These are phyloP conservation scores for Dipodomys merriami DNA, from an alignment of 2,113 vertebrate species.

Conservation along the genomic window DNA sequence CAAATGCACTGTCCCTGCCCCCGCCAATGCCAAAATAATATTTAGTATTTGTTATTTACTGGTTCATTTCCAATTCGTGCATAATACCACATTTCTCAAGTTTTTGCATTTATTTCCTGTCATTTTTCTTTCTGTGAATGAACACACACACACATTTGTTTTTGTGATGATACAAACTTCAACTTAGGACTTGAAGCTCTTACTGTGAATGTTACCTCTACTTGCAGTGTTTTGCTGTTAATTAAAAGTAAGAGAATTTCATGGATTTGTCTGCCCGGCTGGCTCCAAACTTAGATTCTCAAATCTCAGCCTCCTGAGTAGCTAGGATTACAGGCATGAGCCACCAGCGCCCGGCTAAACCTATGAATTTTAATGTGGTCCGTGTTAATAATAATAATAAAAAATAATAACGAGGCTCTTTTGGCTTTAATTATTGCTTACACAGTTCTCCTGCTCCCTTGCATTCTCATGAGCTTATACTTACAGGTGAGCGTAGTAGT, in stretches of 20 bases:
- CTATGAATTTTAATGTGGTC: not conserved
- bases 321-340: too few relatives aligned
- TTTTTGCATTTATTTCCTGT: not conserved
- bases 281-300: too few relatives aligned
- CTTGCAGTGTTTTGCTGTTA: too few relatives aligned
- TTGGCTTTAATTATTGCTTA: not conserved
- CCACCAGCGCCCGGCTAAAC: not conserved
- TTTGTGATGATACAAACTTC: not conserved
- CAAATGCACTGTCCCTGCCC: not conserved
- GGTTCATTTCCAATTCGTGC: not conserved
- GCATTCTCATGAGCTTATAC: not conserved
- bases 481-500: not conserved
- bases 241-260: too few relatives aligned
- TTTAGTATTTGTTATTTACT: constrained; percentile 18
- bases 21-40: not conserved
- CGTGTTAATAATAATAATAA: too few relatives aligned
- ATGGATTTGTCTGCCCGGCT: too few relatives aligned
- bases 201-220: too few relatives aligned
- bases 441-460: not conserved
- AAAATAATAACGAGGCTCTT: too few relatives aligned
- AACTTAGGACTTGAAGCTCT: too few relatives aligned
- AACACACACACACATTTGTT: not conserved
- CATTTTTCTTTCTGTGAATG: not conserved
- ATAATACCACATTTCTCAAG: not conserved
- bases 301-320: too few relatives aligned